Conservation (phyloP, 1,140 invertebrate species). For the Hycleus cichorii region DNA sequence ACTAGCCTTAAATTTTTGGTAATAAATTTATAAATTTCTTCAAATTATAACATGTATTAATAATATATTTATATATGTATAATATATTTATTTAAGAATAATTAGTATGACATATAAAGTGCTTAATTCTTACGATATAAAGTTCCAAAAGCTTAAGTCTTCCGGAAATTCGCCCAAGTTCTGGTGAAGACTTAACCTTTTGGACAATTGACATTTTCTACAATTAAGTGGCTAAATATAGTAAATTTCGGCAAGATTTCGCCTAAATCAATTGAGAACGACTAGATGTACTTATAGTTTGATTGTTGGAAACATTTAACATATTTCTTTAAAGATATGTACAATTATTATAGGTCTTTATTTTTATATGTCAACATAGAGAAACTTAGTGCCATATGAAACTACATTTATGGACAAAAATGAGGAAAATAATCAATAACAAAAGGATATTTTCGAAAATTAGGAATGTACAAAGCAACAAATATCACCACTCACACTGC, state of each 20-base stretch:
- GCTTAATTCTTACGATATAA: too few relatives aligned
- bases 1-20: constrained; percentile 10
- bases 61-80: not conserved
- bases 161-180: too few relatives aligned
- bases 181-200: not conserved
- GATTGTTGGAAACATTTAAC: constrained; percentile 16
- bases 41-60: constrained; percentile 6
- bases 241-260: not conserved
- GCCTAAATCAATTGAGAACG: not conserved
- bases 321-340: constrained; percentile 6
- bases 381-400: constrained; percentile 36
- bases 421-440: constrained; percentile 3
- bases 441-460: constrained; percentile 13
- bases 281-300: constrained; percentile 6
- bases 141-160: too few relatives aligned
- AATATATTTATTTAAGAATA: too few relatives aligned
- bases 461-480: constrained; percentile 26
- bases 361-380: constrained; percentile 1
- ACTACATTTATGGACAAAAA: constrained; percentile 22
- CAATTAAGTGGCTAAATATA: not conserved
- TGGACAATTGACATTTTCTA: not conserved
- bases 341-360: not conserved
- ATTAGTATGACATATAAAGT: too few relatives aligned
- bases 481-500: constrained; percentile 15
- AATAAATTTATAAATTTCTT: not conserved